Base-by-base conservation (phyloP, 2,888 invertebrate species). In the Scaptomyza polygonia region DNA sequence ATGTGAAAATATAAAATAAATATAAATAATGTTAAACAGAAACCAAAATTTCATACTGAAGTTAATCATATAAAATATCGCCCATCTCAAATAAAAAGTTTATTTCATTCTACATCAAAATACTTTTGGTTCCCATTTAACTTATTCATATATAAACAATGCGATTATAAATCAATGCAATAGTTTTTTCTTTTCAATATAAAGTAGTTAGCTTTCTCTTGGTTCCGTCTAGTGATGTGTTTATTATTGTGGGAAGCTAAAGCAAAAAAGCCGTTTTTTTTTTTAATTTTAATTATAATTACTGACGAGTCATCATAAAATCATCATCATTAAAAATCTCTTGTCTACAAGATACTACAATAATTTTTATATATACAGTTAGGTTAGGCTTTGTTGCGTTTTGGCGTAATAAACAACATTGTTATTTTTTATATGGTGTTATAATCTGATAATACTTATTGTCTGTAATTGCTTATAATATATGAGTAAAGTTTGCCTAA, bases 351-450 rank as follows among this genome's bases (percentile, higher is more conserved):
- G 44, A 44, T 21, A 27, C 16, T 11, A 12, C 12, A 12, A 29
- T 45, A n/a, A n/a, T n/a, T n/a, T n/a, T n/a, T 18, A n/a, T 18
- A 9, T 32, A 18, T 11, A 9, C 48, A 48, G 48, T 48, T 48
- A 32, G 18, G 30, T 21, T 18, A n/a, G 48, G 32, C 48, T 32
- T n/a, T 32, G 48, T 18, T 32, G 32, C n/a, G n/a, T n/a, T 44
- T 48, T 30, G 18, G 48, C 30, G 18, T n/a, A 47, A 47, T 47
- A 30, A 30, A 47, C 16, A 14, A 34, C 32, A 14, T 14, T 39
- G 4, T 5, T 16, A 39, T 14, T 36, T 36, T 14, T 14, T 36
- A 36, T 36, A 14, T 36, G n/a, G 36, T 14, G 36, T 14, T 14
- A 36, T 14, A 36, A 36, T 36, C 14, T 5, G 36, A 36, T 36